phyloP scores from a whole-genome alignment of 2,113 vertebrate genomes.

The Clarias batrachus region DNA sequence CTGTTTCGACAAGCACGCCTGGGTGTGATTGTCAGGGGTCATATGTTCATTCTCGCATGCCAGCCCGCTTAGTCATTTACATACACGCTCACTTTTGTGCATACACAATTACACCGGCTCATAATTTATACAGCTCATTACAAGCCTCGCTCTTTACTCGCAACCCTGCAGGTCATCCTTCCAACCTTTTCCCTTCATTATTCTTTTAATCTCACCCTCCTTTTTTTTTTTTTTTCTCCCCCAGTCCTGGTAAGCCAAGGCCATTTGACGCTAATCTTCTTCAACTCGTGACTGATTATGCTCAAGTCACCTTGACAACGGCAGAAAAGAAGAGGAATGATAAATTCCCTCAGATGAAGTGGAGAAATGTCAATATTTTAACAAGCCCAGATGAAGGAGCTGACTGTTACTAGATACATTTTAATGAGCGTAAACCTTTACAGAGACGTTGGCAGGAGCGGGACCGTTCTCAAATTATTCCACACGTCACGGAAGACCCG shows the following conservation, averaged over 20 bases:
- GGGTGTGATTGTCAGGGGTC: background rate
- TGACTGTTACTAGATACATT: background rate
- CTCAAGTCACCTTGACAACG: background rate
- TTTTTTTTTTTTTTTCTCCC: background rate
- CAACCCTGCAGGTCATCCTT: background rate
- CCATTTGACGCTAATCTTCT: background rate
- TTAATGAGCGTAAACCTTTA: background rate
- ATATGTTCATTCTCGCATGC: background rate
- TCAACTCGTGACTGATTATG: background rate
- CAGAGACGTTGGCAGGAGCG: background rate
- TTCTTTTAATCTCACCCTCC: background rate
- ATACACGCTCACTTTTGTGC: background rate
- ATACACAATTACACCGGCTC: background rate
- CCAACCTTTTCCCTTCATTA: background rate
- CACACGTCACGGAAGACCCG: background rate
- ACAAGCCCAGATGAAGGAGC: background rate
- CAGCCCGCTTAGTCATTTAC: background rate
- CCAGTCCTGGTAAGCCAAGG: background rate
- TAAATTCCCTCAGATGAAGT: background rate
- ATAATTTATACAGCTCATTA: slow-evolving; percentile 22
- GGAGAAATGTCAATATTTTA: slow-evolving; percentile 12
- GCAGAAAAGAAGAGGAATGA: background rate
- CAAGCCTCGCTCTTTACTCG: background rate
- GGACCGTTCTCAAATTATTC: background rate
- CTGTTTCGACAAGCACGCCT: background rate